These are phyloP conservation scores for Stichodactyla mertensii DNA, from an alignment of 64 coral and sea anemone species.

Conservation along the genomic window DNA sequence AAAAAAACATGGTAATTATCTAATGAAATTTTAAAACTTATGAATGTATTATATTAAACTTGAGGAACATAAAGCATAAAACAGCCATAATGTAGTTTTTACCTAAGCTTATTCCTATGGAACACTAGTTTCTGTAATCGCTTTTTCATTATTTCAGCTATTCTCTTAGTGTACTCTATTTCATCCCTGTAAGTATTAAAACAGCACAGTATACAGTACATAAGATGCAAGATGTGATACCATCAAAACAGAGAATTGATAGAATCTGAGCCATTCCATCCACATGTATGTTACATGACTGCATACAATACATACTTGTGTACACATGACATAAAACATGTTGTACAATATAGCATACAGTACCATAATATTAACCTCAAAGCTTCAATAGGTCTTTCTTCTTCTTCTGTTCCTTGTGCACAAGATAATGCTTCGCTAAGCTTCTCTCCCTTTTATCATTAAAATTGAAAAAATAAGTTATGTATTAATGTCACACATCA, in stretches of 20 bases:
- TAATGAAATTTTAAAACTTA: neutral
- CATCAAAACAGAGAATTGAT: no score
- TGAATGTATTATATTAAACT: neutral
- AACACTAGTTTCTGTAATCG: conserved; percentile 48
- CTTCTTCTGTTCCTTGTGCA: conserved; percentile 26
- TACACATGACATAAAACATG: no score
- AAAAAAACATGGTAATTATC: neutral
- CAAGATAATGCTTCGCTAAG: conserved; percentile 35
- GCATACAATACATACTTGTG: no score
- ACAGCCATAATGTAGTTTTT: neutral
- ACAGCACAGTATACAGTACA: neutral
- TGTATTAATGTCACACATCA: no score
- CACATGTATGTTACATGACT: no score
- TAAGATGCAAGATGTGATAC: neutral
- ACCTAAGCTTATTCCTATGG: conserved; percentile 66
- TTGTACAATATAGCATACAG: no score
- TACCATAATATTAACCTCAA: conserved; percentile 1
- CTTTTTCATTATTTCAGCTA: conserved; percentile 25
- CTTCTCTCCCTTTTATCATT: conserved; percentile 29
- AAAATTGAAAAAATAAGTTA: no score
- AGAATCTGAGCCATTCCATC: no score
- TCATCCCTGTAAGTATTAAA: conserved; percentile 2
- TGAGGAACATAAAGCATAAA: no score
- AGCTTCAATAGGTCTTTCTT: conserved; percentile 24
- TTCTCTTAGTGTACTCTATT: neutral